These are phyloP conservation scores for Amphipoea oculea DNA, from an alignment of 2,888 invertebrate species.

Conservation along the genomic window DNA sequence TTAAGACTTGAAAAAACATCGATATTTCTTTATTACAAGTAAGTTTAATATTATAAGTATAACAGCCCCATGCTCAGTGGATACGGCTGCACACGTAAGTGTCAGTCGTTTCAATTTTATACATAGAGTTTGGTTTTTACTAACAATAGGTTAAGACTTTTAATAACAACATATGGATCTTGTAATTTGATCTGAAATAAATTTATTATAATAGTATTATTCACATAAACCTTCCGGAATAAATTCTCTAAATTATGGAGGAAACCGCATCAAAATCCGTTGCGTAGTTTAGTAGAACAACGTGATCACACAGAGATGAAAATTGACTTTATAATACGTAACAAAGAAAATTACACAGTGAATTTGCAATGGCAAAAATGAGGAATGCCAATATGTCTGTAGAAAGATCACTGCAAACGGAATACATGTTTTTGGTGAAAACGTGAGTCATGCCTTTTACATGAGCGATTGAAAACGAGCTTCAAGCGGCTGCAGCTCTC, in stretches of 20 bases:
- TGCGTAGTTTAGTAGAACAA: background rate
- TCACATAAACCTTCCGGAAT: background rate
- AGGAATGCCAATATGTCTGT: background rate
- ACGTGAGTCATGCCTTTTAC: slow-evolving; percentile 42
- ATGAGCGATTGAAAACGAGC: slow-evolving; percentile 38
- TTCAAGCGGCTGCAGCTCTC: slow-evolving; percentile 29
- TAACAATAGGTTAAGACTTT: too few species aligned
- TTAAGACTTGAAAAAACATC: background rate
- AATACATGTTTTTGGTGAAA: slow-evolving; percentile 39
- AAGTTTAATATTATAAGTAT: background rate
- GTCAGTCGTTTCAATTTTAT: too few species aligned
- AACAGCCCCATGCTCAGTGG: too few species aligned
- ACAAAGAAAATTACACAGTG: background rate
- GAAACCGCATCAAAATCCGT: background rate
- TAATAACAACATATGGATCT: too few species aligned
- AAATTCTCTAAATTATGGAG: background rate
- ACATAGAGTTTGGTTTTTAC: too few species aligned
- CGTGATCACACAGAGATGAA: background rate
- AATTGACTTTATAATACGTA: background rate
- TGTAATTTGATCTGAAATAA: too few species aligned
- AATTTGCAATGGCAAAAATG: background rate
- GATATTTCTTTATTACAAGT: background rate
- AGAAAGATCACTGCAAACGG: background rate
- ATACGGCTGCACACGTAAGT: too few species aligned
- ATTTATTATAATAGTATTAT: background rate